These are phyloP conservation scores for Anthrax anthrax DNA, from an alignment of 2,888 invertebrate genomes.

Conservation along the genomic window DNA sequence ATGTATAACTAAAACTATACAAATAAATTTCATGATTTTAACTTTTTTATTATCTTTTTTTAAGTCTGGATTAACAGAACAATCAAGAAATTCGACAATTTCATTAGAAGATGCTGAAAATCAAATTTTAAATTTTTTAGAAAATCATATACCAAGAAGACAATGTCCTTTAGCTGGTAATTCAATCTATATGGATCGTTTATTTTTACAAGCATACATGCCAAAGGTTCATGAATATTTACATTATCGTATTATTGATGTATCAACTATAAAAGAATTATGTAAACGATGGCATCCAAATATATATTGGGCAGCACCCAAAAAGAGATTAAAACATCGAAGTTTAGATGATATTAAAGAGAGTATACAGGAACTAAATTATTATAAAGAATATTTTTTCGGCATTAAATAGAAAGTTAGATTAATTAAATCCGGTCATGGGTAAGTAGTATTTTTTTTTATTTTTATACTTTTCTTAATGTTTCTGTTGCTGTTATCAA, in stretches of 20 bases:
- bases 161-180: constrained; percentile 75
- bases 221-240: constrained; percentile 61
- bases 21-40: too few species aligned
- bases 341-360: constrained; percentile 74
- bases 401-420: too few species aligned
- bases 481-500: too few species aligned
- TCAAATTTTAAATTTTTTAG: constrained; percentile 55
- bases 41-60: constrained; percentile 20
- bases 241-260: constrained; percentile 88
- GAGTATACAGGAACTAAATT: constrained; percentile 68
- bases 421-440: too few species aligned
- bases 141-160: constrained; percentile 35
- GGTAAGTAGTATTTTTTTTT: too few species aligned
- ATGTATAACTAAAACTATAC: constrained; percentile 13
- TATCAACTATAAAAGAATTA: constrained; percentile 78
- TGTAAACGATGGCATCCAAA: constrained; percentile 61
- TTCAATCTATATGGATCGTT: constrained; percentile 70
- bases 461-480: too few species aligned
- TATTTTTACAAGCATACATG: constrained; percentile 73
- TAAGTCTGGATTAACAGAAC: constrained; percentile 68
- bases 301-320: constrained; percentile 41
- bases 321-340: constrained; percentile 53
- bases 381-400: constrained; percentile 41
- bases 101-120: constrained; percentile 53
- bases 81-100: constrained; percentile 52